Evolutionary conservation across 2,888 invertebrate species (phyloP), one percentile per base, ranked within the genome.

Genomic region (Drosophila mulleri): DNA sequence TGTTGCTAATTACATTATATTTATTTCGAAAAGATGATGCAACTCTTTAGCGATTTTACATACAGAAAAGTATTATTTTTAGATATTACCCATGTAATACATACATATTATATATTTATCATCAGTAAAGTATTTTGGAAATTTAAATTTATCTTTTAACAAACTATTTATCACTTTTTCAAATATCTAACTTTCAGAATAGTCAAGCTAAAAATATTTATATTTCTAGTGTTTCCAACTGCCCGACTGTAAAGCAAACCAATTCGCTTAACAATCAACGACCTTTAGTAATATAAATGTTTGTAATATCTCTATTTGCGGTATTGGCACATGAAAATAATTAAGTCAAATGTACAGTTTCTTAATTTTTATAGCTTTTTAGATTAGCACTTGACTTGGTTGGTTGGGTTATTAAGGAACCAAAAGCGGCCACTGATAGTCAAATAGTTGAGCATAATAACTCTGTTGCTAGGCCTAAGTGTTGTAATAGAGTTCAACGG

Each of bases 401-500:
- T n/a, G 12, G 41, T 56, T 41, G 5, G 20, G 9, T 50, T 23
- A 16, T 20, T 23, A 16, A 35, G 45, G n/a, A 45, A 67, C 16
- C 35, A 35, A 59, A 23, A 7, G 41, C 20, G 59, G 47, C 20
- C 11, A 14, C 4, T 42, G 48, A 67, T 67, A 39, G 56, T 18
- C 29, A 44, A 16, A 32, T 37, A 11, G 16, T 18, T 29, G 12
- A 52, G 4, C 20, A 39, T 20, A 37, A 41, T 32, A 35, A 50
- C 4, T 32, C 44, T 59, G 76, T 76, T 76, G 78, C 78, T 37
- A 78, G 20, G 78, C n/a, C 32, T 18, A 12, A 32, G 7, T 32
- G 5, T 5, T n/a, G 9, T 47, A 41, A 50, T 29, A 23, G 45
- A 75, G 82, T 69, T 82, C 86, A 85, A 74, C 66, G 78, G 54